phyloP scores from a whole-genome alignment of 2,797 vertebrate species.

The Artibeus lituratus region DNA sequence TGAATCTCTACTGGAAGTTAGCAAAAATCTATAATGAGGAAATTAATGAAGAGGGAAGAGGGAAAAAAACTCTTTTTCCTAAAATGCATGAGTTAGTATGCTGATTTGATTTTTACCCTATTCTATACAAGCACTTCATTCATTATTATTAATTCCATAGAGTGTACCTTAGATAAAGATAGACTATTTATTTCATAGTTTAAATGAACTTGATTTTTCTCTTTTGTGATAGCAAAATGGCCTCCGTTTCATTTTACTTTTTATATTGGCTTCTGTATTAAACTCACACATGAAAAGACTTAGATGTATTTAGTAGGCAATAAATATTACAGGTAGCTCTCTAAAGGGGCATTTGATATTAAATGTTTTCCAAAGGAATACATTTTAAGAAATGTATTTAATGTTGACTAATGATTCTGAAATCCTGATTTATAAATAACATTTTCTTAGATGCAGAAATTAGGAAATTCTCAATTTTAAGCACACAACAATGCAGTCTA shows the following conservation, averaged over 20 bases:
- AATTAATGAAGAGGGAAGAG: conserved; percentile 21
- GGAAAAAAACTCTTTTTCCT: neutral
- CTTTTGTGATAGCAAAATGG: neutral
- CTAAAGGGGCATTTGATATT: neutral
- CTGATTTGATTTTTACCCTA: neutral
- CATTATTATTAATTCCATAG: conserved; percentile 5
- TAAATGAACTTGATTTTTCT: neutral
- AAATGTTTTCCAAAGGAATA: neutral
- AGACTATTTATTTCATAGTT: neutral
- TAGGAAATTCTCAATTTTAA: neutral
- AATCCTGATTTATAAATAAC: neutral
- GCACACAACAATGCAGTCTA: neutral
- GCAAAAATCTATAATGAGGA: conserved; percentile 21
- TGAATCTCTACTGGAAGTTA: neutral
- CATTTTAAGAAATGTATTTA: neutral
- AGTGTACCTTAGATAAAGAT: neutral
- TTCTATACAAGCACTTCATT: neutral
- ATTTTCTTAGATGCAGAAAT: neutral
- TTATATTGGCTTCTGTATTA: neutral
- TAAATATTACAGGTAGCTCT: neutral
- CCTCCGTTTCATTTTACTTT: neutral
- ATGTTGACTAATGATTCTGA: neutral
- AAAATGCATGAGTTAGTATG: neutral
- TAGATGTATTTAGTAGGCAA: neutral
- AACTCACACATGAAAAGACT: neutral